Percentiles rank a stretch among this genome's conserved stretches.
These are phyloP conservation scores for Chloromyia formosa DNA, from an alignment of 2,888 invertebrate genomes.

Conservation along the genomic window DNA sequence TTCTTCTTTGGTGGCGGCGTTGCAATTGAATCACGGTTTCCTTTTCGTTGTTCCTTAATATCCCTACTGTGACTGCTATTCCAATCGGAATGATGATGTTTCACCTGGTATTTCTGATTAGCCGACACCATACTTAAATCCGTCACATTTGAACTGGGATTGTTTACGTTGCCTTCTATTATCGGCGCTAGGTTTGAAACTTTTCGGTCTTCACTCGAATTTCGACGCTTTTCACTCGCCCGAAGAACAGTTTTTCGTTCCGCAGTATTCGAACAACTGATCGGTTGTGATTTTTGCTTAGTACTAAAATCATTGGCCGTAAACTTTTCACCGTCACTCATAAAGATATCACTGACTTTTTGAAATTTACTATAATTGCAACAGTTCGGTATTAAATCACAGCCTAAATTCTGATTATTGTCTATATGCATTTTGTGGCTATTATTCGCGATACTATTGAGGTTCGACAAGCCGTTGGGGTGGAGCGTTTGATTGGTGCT, in stretches of 20 bases:
- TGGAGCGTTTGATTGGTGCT: slow-evolving; percentile 1
- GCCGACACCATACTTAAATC: neutral
- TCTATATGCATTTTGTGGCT: neutral
- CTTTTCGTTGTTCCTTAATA: neutral
- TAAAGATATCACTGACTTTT: slow-evolving; percentile 30
- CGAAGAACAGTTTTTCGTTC: neutral
- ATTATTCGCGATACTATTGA: neutral
- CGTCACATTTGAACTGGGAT: neutral
- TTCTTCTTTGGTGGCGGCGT: slow-evolving; percentile 76
- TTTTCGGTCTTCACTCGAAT: neutral
- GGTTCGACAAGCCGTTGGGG: neutral
- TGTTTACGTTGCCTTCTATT: neutral
- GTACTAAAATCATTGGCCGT: slow-evolving; percentile 17
- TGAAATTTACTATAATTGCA: slow-evolving; percentile 47
- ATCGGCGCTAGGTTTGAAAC: neutral
- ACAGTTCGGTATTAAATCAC: slow-evolving; percentile 45
- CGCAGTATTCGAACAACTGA: neutral
- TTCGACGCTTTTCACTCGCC: neutral
- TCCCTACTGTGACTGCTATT: neutral
- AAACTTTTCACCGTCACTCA: slow-evolving; percentile 23
- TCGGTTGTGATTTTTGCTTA: slow-evolving; percentile 13
- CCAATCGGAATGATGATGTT: slow-evolving; percentile 1
- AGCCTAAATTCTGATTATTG: slow-evolving; percentile 30
- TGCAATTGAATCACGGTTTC: slow-evolving; percentile 19
- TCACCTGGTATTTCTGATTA: slow-evolving; percentile 21